These are phyloP conservation scores for Sakesphorus luctuosus DNA, from an alignment of 2,113 vertebrate genomes.

Conservation along the genomic window DNA sequence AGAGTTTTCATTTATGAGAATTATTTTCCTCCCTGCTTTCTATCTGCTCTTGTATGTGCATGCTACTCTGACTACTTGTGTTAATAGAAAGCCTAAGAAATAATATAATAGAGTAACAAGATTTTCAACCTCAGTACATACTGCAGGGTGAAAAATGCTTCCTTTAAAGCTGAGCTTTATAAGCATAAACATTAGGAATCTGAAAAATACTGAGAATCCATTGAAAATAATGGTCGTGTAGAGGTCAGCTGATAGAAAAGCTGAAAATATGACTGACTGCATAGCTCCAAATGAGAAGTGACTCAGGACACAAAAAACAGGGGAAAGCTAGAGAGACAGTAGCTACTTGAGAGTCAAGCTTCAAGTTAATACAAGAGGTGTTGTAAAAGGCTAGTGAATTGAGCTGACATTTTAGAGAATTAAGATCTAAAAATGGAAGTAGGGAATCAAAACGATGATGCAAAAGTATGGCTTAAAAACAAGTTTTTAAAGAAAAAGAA, in stretches of 20 bases:
- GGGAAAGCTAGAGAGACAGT: background rate
- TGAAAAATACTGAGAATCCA: background rate
- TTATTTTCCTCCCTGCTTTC: background rate
- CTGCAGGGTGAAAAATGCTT: background rate
- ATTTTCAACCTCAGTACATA: background rate
- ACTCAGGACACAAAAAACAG: background rate
- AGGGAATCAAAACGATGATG: background rate
- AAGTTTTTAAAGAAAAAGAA: background rate
- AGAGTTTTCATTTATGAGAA: background rate
- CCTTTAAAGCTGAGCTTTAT: background rate
- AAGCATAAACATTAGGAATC: background rate
- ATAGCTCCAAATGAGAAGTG: background rate
- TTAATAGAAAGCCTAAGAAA: background rate
- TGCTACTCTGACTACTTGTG: background rate
- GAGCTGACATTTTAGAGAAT: conserved; percentile 19
- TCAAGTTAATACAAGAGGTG: background rate
- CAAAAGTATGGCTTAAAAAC: background rate
- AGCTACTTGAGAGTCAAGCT: background rate
- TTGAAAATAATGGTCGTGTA: background rate
- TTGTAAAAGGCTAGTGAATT: background rate
- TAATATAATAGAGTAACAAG: background rate
- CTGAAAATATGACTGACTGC: background rate
- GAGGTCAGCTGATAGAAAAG: background rate
- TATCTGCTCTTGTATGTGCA: background rate
- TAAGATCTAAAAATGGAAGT: conserved; percentile 6